These are phyloP conservation scores for Phenganax marumi DNA, from an alignment of 92 coral and sea anemone genomes.

Conservation along the genomic window DNA sequence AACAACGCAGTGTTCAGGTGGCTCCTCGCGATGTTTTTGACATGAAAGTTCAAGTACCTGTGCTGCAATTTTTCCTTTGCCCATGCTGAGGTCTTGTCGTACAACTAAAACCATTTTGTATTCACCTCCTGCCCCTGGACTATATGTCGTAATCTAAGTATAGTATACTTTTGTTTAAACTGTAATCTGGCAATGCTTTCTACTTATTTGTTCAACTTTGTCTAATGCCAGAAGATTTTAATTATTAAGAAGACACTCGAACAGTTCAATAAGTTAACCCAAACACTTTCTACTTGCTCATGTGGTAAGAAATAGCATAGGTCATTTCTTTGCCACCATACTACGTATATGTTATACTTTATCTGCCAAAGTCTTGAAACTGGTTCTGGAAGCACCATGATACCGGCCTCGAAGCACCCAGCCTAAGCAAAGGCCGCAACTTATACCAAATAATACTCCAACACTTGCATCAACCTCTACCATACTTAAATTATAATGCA, in stretches of 20 bases:
- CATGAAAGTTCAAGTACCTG: constrained; percentile 60
- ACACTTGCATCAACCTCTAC: constrained; percentile 55
- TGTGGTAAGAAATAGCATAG: not conserved
- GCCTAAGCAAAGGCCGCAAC: constrained; percentile 73
- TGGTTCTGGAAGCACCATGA: constrained; percentile 26
- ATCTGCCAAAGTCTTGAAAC: constrained; percentile 41
- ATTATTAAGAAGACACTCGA: too few species aligned
- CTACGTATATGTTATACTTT: not conserved
- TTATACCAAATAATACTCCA: constrained; percentile 65
- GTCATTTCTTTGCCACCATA: not conserved
- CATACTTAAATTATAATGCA: constrained; percentile 19
- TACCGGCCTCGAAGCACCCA: constrained; percentile 75
- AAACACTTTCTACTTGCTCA: too few species aligned
- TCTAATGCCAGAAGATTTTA: too few species aligned
- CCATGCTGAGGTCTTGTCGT: constrained; percentile 97
- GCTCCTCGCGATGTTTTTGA: not conserved
- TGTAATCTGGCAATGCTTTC: not conserved
- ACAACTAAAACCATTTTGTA: constrained; percentile 96
- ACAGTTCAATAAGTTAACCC: too few species aligned
- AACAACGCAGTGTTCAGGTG: not conserved
- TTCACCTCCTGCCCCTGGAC: constrained; percentile 71
- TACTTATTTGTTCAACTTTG: not conserved
- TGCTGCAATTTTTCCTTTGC: constrained; percentile 95
- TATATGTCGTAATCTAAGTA: constrained; percentile 46
- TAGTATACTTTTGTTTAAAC: not conserved